A percentile compares a stretch with the other conserved stretches of the same genome.
Conservation (phyloP, 2,113 vertebrate species). For the Passer domesticus region DNA sequence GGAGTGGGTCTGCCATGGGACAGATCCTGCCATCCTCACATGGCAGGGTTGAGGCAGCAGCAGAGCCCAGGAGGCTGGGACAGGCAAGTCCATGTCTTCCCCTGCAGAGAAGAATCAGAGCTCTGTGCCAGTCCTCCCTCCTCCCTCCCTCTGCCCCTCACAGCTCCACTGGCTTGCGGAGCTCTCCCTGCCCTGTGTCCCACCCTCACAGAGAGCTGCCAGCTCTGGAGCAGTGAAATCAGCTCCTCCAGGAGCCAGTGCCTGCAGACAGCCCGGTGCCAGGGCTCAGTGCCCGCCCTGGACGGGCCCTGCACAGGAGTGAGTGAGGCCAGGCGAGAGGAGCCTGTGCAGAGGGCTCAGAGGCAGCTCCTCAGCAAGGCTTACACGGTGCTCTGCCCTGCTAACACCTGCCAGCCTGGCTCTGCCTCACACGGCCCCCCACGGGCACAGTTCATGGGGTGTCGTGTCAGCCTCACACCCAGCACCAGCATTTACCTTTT, state of each 20-base stretch:
- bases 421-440: neutral
- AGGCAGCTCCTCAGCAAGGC: neutral
- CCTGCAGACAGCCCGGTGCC: neutral
- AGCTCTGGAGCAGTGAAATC: neutral
- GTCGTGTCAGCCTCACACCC: neutral
- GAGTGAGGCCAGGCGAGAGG: rapidly evolving
- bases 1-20: neutral
- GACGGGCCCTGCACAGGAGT: rapidly evolving
- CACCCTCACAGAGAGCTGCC: neutral
- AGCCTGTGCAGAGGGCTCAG: rapidly evolving
- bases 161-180: neutral
- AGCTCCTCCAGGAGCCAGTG: neutral
- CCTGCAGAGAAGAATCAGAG: neutral
- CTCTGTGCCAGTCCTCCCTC: neutral
- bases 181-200: neutral
- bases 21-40: neutral
- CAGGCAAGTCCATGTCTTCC: neutral
- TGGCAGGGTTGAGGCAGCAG: neutral
- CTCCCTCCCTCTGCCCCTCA: neutral
- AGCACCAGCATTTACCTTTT: constrained; percentile 38
- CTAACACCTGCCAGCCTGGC: neutral
- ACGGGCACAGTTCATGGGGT: neutral
- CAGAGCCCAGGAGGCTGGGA: neutral
- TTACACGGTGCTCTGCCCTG: neutral
- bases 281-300: neutral